Percentiles rank a stretch among this genome's conserved stretches.
phyloP scores from a whole-genome alignment of 2,888 invertebrate species.

The Molorchus minor region DNA sequence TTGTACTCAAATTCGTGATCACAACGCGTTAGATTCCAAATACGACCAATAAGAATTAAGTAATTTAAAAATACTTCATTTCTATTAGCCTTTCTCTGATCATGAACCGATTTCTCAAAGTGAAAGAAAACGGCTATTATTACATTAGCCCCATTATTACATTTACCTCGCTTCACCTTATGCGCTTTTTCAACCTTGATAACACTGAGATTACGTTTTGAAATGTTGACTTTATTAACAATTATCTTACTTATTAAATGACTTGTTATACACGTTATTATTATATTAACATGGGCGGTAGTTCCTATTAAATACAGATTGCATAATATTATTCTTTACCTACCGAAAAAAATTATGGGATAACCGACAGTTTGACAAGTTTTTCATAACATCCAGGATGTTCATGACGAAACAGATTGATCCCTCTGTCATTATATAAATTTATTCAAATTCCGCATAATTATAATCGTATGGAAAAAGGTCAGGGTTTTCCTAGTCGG shows the following conservation, averaged over 20 bases:
- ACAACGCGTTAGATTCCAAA: no score
- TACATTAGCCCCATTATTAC: no score
- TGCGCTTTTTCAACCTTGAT: slow-evolving; percentile 12
- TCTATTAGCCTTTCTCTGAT: no score
- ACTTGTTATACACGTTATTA: slow-evolving; percentile 13
- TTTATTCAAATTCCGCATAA: not conserved
- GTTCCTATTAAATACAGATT: not conserved
- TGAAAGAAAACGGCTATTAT: no score
- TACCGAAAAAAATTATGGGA: not conserved
- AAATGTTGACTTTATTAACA: slow-evolving; percentile 10
- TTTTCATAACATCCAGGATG: slow-evolving; percentile 14
- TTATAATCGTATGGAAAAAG: not conserved
- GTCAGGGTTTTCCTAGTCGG: slow-evolving; percentile 6
- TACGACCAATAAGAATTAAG: no score
- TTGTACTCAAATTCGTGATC: no score
- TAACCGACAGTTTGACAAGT: not conserved
- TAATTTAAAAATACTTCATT: no score
- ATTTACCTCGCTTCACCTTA: no score
- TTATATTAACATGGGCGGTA: no score
- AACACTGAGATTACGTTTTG: slow-evolving; percentile 10
- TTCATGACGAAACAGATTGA: not conserved
- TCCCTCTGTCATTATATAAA: not conserved
- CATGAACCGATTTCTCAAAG: no score
- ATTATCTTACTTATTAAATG: no score
- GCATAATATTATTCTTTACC: not conserved